These are phyloP conservation scores for Plusia festucae DNA, from an alignment of 2,888 invertebrate genomes.

Conservation along the genomic window DNA sequence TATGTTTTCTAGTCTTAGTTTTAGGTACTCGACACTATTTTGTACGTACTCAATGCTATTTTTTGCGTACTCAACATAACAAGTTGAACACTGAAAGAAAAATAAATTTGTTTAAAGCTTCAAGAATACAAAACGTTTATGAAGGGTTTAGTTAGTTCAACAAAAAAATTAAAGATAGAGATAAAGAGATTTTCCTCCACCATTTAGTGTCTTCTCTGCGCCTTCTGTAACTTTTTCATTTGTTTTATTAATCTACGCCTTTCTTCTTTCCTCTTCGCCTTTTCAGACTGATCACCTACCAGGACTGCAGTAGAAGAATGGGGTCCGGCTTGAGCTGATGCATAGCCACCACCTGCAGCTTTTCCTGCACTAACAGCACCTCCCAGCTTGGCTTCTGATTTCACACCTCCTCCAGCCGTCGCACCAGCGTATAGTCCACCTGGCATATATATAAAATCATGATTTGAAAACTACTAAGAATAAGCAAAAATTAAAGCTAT, in stretches of 20 bases:
- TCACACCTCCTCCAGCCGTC: conserved; percentile 88
- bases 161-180: neutral
- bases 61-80: conserved; percentile 1
- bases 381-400: conserved; percentile 85
- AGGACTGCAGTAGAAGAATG: conserved; percentile 72
- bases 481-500: no score
- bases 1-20: neutral
- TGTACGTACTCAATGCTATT: neutral
- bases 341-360: conserved; percentile 79
- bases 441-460: conserved; percentile 40
- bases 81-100: conserved; percentile 5
- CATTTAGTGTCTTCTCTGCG: conserved; percentile 39
- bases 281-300: conserved; percentile 77
- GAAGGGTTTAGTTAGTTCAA: conserved; percentile 19
- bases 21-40: neutral
- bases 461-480: neutral
- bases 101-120: neutral
- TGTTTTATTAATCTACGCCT: conserved; percentile 65
- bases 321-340: conserved; percentile 79
- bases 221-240: conserved; percentile 57
- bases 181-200: conserved; percentile 23
- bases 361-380: conserved; percentile 81
- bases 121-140: conserved; percentile 38
- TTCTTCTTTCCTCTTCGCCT: conserved; percentile 72
- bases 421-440: conserved; percentile 90